phyloP scores from a whole-genome alignment of 2,113 vertebrate species.

The Eulemur rufifrons region DNA sequence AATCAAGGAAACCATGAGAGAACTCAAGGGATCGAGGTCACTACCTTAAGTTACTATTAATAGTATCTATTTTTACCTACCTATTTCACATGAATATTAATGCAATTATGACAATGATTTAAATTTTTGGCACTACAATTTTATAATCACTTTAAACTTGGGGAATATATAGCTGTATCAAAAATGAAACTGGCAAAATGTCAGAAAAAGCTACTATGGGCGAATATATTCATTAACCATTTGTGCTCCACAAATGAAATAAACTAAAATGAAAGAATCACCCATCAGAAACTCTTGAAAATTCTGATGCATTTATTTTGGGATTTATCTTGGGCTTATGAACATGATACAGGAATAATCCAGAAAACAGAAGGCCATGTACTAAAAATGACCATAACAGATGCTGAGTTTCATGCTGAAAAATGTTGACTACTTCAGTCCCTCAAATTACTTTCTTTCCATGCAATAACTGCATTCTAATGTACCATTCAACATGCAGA shows the following conservation, averaged over 20 bases:
- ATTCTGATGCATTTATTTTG: background rate
- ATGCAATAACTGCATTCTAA: background rate
- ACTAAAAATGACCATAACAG: background rate
- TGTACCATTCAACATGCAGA: background rate
- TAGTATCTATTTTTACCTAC: background rate
- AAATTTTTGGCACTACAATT: background rate
- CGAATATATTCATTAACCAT: background rate
- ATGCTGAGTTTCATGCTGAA: background rate
- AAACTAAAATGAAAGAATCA: background rate
- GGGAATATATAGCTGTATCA: background rate
- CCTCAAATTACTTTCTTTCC: background rate
- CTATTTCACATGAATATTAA: background rate
- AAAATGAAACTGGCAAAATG: background rate
- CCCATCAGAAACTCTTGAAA: background rate
- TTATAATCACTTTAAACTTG: background rate
- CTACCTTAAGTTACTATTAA: background rate
- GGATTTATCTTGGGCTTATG: background rate
- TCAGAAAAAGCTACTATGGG: background rate
- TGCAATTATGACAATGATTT: background rate
- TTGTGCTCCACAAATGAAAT: background rate
- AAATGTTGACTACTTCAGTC: background rate
- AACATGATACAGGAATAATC: background rate
- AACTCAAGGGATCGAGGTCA: background rate
- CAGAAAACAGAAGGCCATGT: background rate
- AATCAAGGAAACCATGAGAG: background rate